Conservation (phyloP, 2,888 invertebrate genomes). For the Mesoligia furuncula region DNA sequence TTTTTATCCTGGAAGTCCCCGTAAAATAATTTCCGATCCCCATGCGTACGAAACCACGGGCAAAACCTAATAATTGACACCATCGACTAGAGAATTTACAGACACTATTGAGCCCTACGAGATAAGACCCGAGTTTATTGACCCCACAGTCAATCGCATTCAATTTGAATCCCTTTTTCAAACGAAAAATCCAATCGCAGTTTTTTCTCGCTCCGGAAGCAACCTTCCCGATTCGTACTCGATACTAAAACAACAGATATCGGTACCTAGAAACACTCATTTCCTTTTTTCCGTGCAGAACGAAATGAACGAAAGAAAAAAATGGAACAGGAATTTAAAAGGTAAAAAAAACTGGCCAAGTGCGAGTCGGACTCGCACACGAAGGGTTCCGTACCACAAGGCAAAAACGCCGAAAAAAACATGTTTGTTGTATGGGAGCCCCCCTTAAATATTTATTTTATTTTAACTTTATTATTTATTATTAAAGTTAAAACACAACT, state of each 20-base stretch:
- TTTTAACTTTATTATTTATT: too few species aligned
- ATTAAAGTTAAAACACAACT: too few species aligned
- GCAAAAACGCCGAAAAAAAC: too few species aligned
- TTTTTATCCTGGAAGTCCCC: neutral
- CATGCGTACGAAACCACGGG: neutral
- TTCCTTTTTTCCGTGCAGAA: neutral
- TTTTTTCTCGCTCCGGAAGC: neutral
- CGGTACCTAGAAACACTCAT: neutral
- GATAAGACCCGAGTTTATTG: neutral
- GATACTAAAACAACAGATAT: neutral
- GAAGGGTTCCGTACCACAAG: too few species aligned
- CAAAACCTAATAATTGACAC: neutral
- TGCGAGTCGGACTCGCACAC: too few species aligned
- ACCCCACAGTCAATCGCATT: neutral
- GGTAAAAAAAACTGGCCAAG: too few species aligned
- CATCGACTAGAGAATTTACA: too few species aligned
- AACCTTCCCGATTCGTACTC: neutral
- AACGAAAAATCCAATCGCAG: conserved; percentile 11
- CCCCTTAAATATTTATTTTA: too few species aligned
- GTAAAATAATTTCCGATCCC: neutral
- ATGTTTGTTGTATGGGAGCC: too few species aligned
- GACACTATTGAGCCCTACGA: neutral
- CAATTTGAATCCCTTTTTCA: conserved; percentile 25
- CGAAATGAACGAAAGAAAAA: neutral
- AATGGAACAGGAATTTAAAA: neutral